Conservation (phyloP, 2,888 invertebrate species). For the Dolomedes plantarius region DNA sequence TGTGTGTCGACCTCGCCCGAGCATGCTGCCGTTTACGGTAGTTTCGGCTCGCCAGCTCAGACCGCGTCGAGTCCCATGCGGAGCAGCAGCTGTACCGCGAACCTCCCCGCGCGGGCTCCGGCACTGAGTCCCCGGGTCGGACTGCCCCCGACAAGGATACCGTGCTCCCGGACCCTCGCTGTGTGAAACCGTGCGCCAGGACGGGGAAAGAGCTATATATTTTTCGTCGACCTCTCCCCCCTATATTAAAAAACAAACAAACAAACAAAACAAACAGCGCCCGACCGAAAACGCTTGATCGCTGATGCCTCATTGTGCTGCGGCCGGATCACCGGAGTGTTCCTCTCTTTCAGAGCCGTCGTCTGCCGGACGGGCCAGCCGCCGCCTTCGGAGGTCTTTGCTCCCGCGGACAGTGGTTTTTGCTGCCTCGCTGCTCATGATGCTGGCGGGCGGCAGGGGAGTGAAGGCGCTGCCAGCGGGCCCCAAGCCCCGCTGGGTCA, state of each 20-base stretch:
- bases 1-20: conserved; percentile 48
- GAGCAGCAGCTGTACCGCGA: conserved; percentile 7
- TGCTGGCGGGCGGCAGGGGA: neutral
- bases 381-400: neutral
- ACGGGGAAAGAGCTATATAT: too few species aligned
- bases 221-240: too few species aligned
- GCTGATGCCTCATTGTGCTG: conserved; percentile 37
- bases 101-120: conserved; percentile 22
- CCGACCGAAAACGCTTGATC: neutral
- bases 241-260: too few species aligned
- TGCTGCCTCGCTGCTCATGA: neutral
- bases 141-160: conserved; percentile 16
- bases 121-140: conserved; percentile 22
- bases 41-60: conserved; percentile 28
- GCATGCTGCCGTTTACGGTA: conserved; percentile 31
- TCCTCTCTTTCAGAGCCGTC: conserved; percentile 20
- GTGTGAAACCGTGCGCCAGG: too few species aligned
- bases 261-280: neutral
- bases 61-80: conserved; percentile 30
- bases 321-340: conserved; percentile 8
- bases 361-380: neutral
- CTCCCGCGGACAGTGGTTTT: neutral
- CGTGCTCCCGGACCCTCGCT: neutral
- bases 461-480: conserved; percentile 24
- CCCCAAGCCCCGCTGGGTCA: conserved; percentile 63